Evolutionary conservation across 1,140 invertebrate genomes (phyloP).

Genomic region (Dendrolimus punctatus): DNA sequence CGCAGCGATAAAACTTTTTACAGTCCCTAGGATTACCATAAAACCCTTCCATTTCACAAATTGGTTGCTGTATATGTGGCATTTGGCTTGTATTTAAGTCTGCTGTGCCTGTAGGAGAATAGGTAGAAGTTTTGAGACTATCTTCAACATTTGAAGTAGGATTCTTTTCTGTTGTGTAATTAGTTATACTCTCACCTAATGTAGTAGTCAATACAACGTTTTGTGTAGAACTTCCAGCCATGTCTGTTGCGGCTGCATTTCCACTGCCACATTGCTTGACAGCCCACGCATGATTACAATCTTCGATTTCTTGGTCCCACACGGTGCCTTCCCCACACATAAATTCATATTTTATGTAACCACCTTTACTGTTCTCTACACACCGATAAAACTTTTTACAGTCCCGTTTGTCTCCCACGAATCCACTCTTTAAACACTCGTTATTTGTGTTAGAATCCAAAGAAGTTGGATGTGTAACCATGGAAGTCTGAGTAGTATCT

Average conservation of each 20-base stretch:
- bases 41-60: constrained; percentile 52
- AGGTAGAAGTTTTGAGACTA: constrained; percentile 6
- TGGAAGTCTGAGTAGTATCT: neutral
- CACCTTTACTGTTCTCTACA: constrained; percentile 72
- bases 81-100: too few species aligned
- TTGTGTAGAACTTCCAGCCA: constrained; percentile 1
- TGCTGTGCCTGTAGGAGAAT: too few species aligned
- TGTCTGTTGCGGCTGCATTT: neutral
- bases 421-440: constrained; percentile 69
- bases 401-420: constrained; percentile 69
- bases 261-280: constrained; percentile 46
- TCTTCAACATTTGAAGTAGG: constrained; percentile 7
- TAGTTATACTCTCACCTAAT: constrained; percentile 3
- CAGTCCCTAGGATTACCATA: constrained; percentile 75
- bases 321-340: constrained; percentile 73
- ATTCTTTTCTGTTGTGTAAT: constrained; percentile 5
- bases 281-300: constrained; percentile 55
- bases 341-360: constrained; percentile 75
- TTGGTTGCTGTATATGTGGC: too few species aligned
- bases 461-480: neutral
- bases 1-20: constrained; percentile 79
- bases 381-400: constrained; percentile 78
- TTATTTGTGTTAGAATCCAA: neutral
- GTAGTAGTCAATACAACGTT: neutral
- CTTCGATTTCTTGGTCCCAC: constrained; percentile 37